These are phyloP conservation scores for Columba guinea DNA, from an alignment of 2,797 vertebrate genomes.

Conservation along the genomic window DNA sequence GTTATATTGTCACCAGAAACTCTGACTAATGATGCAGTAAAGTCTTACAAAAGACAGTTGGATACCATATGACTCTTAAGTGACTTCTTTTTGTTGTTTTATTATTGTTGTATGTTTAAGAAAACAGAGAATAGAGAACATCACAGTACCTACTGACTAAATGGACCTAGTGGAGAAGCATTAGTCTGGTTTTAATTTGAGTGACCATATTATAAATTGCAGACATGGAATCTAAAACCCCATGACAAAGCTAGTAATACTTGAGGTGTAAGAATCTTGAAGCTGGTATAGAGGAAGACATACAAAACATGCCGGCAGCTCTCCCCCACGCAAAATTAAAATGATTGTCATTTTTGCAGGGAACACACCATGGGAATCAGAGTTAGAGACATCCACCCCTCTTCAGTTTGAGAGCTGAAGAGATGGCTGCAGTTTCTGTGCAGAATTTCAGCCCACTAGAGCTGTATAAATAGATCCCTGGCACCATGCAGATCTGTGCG, in stretches of 20 bases:
- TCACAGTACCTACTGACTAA: not conserved
- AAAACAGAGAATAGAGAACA: not conserved
- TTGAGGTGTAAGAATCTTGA: constrained; percentile 22
- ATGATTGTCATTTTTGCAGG: constrained; percentile 51
- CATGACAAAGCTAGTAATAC: constrained; percentile 12
- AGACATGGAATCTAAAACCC: not conserved
- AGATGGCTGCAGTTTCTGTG: constrained; percentile 46
- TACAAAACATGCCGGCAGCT: not conserved
- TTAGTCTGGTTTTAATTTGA: not conserved
- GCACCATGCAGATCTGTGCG: not conserved
- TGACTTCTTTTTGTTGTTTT: not conserved
- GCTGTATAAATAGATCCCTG: constrained; percentile 44
- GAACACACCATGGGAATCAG: constrained; percentile 48
- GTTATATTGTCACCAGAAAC: constrained; percentile 57
- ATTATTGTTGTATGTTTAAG: not conserved
- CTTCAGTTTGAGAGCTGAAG: constrained; percentile 29
- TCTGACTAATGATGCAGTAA: constrained; percentile 58
- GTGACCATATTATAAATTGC: not conserved
- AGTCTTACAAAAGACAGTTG: constrained; percentile 32
- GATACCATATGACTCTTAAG: constrained; percentile 34
- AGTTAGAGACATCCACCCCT: constrained; percentile 30
- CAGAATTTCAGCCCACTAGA: not conserved
- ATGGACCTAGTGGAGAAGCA: not conserved
- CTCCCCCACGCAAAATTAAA: constrained; percentile 15
- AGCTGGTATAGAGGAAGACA: not conserved